Evolutionary conservation across 1,140 invertebrate genomes (phyloP), one percentile per base, ranked within the genome.

Genomic region (Magallana angulata): DNA sequence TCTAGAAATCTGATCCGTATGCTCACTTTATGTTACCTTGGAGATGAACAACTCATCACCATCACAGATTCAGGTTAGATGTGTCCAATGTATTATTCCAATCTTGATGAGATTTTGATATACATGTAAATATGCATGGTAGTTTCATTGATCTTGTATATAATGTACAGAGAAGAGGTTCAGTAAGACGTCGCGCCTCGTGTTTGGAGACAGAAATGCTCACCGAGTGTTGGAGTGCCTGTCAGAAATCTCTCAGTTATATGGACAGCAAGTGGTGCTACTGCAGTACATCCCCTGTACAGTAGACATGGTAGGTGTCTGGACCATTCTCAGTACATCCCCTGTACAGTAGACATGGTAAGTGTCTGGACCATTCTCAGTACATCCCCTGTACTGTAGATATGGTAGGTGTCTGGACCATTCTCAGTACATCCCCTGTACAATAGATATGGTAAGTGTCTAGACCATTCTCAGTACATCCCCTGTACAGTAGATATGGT

Each of bases 231-330:
- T 99, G 58, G 97, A 98, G 90, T 98, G 98, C 93, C 96, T 99
- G 6, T 96, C 96, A 87, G 96, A 97, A 91, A 98, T 99, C 91
- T 97, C 97, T 85, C 97, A 96, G 89, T 95, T 99, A 88, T 99
- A 99, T 95, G 98, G 98, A 76, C 98, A 99, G 93, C 97, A 98
- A 92, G 97, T 99, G 80, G 97, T 99, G 90, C 96, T 99, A 59
- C 95, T 98, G 59, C 99, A 99, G 95, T 99, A 99, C 94, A 96
- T 99, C 84, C 97, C 98, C 0, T 98, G 99, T 93, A 97, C 98
- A 94, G 96, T 97, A 14, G 98, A 99, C 88, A 91, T 96, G 86
- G 95, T 96, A 90, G 89, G 94, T 91, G 84, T 76, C 14, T 24
- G 7, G 1, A 71, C 18, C 30, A 11, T 18, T 4, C 36, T 56